Conservation (phyloP, 1,140 invertebrate genomes). For the Drosophila willistoni region DNA sequence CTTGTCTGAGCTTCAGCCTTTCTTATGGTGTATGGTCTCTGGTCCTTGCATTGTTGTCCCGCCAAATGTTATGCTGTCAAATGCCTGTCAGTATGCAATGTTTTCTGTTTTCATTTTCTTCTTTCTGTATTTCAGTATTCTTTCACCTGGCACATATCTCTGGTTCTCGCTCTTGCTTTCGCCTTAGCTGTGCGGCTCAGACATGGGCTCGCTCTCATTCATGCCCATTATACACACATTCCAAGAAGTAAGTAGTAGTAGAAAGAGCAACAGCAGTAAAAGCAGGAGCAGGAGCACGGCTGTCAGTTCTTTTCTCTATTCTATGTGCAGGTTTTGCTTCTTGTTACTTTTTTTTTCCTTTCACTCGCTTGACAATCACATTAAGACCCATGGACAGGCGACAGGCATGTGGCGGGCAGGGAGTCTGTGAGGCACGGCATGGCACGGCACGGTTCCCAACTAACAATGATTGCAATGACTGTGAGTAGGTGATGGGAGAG, state of each 20-base stretch:
- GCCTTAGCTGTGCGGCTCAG: conserved; percentile 14
- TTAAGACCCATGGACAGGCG: conserved; percentile 52
- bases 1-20: too few species aligned
- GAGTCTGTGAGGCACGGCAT: background rate
- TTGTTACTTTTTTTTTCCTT: conserved; percentile 37
- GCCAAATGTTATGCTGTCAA: conserved; percentile 70
- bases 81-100: conserved; percentile 59
- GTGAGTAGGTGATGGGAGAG: conserved; percentile 8
- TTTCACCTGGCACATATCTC: conserved; percentile 66
- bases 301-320: conserved; percentile 46
- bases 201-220: conserved; percentile 44
- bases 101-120: conserved; percentile 25
- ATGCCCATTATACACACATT: conserved; percentile 71
- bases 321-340: conserved; percentile 39
- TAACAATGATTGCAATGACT: conserved; percentile 60
- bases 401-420: conserved; percentile 16
- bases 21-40: conserved; percentile 19
- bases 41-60: conserved; percentile 36
- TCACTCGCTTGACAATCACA: conserved; percentile 68
- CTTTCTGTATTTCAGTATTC: conserved; percentile 3
- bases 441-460: conserved; percentile 22
- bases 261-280: conserved; percentile 4
- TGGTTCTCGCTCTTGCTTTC: conserved; percentile 9
- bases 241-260: conserved; percentile 24
- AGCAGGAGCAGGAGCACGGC: conserved; percentile 6